Percentiles rank a stretch among this genome's conserved stretches.
Evolutionary conservation across 2,113 vertebrate species (phyloP).

Genomic region (Tenrec ecaudatus): DNA sequence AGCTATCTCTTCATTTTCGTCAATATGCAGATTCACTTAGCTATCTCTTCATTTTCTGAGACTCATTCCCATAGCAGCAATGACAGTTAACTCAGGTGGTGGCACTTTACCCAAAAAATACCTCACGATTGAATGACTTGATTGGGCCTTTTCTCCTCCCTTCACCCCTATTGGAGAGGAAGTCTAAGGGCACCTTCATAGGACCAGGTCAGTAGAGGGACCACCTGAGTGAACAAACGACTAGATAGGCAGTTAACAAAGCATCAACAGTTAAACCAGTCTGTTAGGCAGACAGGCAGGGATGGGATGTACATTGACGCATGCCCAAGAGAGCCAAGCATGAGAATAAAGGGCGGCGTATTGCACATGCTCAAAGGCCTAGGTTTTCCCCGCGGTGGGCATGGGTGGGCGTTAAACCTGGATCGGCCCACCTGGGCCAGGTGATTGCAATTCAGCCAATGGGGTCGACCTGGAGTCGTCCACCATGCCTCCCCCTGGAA

Average conservation of each 20-base stretch:
- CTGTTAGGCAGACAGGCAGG: too few relatives aligned
- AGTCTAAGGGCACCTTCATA: neutral
- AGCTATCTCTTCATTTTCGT: conserved; percentile 48
- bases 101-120: conserved; percentile 46
- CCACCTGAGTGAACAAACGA: neutral
- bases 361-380: too few relatives aligned
- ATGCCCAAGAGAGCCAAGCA: too few relatives aligned
- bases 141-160: conserved; percentile 12
- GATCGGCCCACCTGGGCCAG: too few relatives aligned
- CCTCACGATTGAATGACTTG: conserved; percentile 19
- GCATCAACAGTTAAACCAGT: neutral
- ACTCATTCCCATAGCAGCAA: neutral
- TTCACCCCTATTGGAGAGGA: neutral
- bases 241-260: neutral
- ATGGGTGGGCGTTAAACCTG: too few relatives aligned
- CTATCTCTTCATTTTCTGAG: conserved; percentile 53
- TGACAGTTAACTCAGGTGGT: conserved; percentile 48
- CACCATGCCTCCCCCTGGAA: too few relatives aligned
- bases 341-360: too few relatives aligned
- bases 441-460: too few relatives aligned
- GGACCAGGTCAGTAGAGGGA: neutral
- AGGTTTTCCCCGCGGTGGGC: too few relatives aligned
- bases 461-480: too few relatives aligned
- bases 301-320: too few relatives aligned
- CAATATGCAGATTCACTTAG: conserved; percentile 57